Percentiles rank a stretch among this genome's conserved stretches.
These are phyloP conservation scores for Meloidogyne hapla DNA, from an alignment of 1,140 invertebrate species.

Conservation along the genomic window DNA sequence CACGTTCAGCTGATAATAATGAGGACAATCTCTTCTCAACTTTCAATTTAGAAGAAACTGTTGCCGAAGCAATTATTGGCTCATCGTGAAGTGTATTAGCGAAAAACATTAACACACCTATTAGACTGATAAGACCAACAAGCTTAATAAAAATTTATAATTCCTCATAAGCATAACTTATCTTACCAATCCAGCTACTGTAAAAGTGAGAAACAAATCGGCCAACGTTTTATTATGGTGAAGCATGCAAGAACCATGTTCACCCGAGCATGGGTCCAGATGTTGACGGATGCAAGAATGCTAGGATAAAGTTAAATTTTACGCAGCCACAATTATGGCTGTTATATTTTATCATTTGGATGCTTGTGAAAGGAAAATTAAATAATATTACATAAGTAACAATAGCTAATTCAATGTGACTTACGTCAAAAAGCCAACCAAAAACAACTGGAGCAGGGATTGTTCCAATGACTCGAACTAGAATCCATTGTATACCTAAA, in stretches of 20 bases:
- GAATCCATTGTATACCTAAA: constrained; percentile 63
- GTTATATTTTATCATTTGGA: too few species aligned
- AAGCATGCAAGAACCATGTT: constrained; percentile 58
- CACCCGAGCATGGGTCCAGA: constrained; percentile 56
- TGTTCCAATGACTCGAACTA: constrained; percentile 61
- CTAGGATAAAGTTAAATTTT: neutral
- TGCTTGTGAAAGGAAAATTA: too few species aligned
- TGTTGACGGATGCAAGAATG: constrained; percentile 60
- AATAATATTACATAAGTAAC: too few species aligned
- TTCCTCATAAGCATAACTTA: neutral
- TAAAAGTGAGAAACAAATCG: constrained; percentile 60
- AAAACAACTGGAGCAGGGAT: constrained; percentile 63
- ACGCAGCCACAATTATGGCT: too few species aligned
- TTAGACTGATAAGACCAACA: constrained; percentile 57
- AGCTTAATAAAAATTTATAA: constrained; percentile 42
- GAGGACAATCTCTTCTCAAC: neutral
- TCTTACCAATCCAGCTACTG: constrained; percentile 55
- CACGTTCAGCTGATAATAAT: neutral
- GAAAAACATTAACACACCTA: constrained; percentile 56
- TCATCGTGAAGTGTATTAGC: constrained; percentile 49
- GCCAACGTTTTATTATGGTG: constrained; percentile 62
- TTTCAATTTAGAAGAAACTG: constrained; percentile 12
- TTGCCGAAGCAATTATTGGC: constrained; percentile 37
- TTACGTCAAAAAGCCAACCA: constrained; percentile 63
- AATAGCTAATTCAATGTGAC: too few species aligned